A percentile compares a stretch with the other conserved stretches of the same genome.
These are phyloP conservation scores for Dromiciops gliroides DNA, from an alignment of 2,113 vertebrate genomes.

Conservation along the genomic window DNA sequence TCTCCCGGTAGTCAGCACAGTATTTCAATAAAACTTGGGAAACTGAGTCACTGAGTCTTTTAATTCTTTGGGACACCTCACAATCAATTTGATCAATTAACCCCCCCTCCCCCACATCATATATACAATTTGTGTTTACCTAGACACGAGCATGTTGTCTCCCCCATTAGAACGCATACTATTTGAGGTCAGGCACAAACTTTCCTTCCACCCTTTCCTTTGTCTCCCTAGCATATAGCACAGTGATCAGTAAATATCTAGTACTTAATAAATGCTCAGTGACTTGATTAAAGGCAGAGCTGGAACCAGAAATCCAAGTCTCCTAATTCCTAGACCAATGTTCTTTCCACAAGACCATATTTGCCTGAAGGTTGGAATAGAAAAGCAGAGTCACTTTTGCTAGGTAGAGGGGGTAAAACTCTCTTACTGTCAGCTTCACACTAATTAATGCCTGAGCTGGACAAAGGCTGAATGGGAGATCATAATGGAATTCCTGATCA, in stretches of 20 bases:
- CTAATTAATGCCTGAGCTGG: constrained; percentile 31
- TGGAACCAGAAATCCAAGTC: neutral
- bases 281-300: neutral
- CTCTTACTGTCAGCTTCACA: neutral
- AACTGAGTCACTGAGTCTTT: too few relatives aligned
- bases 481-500: constrained; percentile 36
- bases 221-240: neutral
- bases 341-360: neutral
- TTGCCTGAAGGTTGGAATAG: constrained; percentile 25
- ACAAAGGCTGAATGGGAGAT: constrained; percentile 33
- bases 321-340: neutral
- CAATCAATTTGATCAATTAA: too few relatives aligned
- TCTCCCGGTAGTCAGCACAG: too few relatives aligned
- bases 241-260: too few relatives aligned
- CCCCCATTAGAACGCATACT: neutral
- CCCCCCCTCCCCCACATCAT: too few relatives aligned
- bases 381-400: neutral
- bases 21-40: too few relatives aligned
- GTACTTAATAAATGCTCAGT: neutral
- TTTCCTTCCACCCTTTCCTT: neutral
- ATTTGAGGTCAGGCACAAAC: neutral
- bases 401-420: neutral
- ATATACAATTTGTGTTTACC: neutral
- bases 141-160: neutral
- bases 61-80: too few relatives aligned